Evolutionary conservation across 30 jellyfish, hydroid and myxozoan genomes (phyloP), one percentile per base, ranked within the genome.

Genomic region (Clytia hemisphaerica): DNA sequence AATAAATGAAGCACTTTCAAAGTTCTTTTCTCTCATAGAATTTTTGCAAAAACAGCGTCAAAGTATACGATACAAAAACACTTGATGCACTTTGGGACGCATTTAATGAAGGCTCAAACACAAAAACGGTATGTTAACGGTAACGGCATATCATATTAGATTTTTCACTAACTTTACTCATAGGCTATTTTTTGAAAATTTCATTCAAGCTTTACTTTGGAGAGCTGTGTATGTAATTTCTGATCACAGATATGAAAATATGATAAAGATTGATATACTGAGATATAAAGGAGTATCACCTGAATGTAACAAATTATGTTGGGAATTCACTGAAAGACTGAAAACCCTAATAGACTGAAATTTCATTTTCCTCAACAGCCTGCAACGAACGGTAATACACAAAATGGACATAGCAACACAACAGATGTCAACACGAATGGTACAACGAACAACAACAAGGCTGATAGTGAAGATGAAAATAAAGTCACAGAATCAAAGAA

Each of bases 11-110:
- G n/a, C n/a, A n/a, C n/a, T n/a, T n/a, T n/a, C n/a, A n/a, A n/a
- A n/a, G n/a, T n/a, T n/a, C n/a, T 18, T 82, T 54, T 34, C 47
- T 49, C 15, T 53, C 66, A 27, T 40, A 91, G 99, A 91, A 91
- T 72, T 91, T 91, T 54, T 91, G 99, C 77, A 81, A 58, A 55
- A 91, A 91, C 81, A 91, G 99, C 57, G 48, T 91, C 31, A 76
- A 82, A 29, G 78, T 82, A 1, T 67, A 76, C 47, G 83, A 91
- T 73, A 61, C 47, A 46, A 31, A 40, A 18, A 64, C 81, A 0
- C 59, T 91, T 27, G 85, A 77, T 6, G 83, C 71, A 37, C 47
- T 91, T 32, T 91, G 99, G 99, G 94, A 82, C 6, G 86, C 88
- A 2, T 91, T 91, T 53, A 73, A 60, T 48, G 75, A 49, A 24